A percentile compares a stretch with the other conserved stretches of the same genome.
Conservation (phyloP, 2,797 vertebrate genomes). For the Todus mexicanus region DNA sequence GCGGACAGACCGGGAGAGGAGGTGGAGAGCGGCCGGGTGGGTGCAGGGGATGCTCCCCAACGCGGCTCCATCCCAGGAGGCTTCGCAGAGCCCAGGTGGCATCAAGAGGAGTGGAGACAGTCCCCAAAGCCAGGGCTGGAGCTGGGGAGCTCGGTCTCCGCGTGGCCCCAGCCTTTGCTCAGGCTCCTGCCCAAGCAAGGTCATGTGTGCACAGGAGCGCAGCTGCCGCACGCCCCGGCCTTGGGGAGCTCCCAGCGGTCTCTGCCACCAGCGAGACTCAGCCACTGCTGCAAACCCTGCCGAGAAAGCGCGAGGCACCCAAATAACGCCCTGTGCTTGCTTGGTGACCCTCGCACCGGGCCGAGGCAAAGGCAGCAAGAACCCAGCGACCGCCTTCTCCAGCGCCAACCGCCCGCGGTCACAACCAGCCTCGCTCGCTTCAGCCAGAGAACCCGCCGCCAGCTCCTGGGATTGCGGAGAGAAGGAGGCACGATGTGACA, state of each 20-base stretch:
- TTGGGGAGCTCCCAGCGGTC: not conserved
- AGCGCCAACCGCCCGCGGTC: rapidly evolving
- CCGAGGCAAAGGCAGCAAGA: not conserved
- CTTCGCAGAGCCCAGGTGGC: rapidly evolving
- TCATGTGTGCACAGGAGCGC: not conserved
- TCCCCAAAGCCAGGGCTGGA: rapidly evolving
- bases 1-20: not conserved
- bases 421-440: not conserved
- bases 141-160: rapidly evolving
- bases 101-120: not conserved
- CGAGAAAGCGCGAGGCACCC: rapidly evolving
- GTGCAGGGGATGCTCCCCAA: rapidly evolving
- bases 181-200: not conserved
- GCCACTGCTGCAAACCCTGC: not conserved
- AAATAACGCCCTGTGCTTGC: rapidly evolving
- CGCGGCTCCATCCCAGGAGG: rapidly evolving
- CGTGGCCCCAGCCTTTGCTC: not conserved
- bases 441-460: not conserved
- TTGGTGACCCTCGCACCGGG: rapidly evolving
- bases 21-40: rapidly evolving
- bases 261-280: rapidly evolving
- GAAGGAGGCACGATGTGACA: not conserved
- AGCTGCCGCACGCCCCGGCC: not conserved
- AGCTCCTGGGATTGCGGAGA: not conserved
- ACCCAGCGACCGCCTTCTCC: not conserved